A percentile compares a stretch with the other conserved stretches of the same genome.
Evolutionary conservation across 2,888 invertebrate genomes (phyloP).

Genomic region (Iphiclides podalirius): DNA sequence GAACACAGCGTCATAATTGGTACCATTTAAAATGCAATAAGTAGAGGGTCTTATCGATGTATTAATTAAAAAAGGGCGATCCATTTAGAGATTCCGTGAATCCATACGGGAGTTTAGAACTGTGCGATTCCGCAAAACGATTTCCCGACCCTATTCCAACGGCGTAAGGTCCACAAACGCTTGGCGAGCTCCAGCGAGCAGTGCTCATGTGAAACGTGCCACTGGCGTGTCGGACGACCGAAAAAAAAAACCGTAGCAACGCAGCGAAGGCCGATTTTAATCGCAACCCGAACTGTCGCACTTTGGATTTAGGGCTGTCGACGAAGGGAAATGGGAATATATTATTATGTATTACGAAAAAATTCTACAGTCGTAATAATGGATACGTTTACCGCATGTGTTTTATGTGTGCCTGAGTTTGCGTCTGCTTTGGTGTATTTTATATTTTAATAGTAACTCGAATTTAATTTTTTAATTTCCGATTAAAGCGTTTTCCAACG

Average conservation of each 20-base stretch:
- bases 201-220: constrained; percentile 9
- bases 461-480: too few species aligned
- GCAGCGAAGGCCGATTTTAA: constrained; percentile 19
- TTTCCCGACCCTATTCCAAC: neutral
- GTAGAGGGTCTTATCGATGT: neutral
- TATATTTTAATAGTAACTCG: too few species aligned
- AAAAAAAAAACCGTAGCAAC: constrained; percentile 18
- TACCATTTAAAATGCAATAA: neutral
- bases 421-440: neutral
- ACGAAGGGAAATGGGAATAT: neutral
- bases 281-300: constrained; percentile 16
- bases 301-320: constrained; percentile 11
- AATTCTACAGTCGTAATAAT: too few species aligned
- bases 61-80: neutral
- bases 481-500: too few species aligned
- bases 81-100: neutral
- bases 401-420: too few species aligned
- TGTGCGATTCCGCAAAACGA: too few species aligned
- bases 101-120: neutral
- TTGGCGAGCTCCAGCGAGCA: too few species aligned
- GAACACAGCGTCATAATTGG: neutral
- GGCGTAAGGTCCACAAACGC: neutral
- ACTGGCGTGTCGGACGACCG: constrained; percentile 8
- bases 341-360: neutral
- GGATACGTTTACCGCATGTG: too few species aligned